Evolutionary conservation across 2,888 invertebrate species (phyloP).

Genomic region (Halictus ligatus): DNA sequence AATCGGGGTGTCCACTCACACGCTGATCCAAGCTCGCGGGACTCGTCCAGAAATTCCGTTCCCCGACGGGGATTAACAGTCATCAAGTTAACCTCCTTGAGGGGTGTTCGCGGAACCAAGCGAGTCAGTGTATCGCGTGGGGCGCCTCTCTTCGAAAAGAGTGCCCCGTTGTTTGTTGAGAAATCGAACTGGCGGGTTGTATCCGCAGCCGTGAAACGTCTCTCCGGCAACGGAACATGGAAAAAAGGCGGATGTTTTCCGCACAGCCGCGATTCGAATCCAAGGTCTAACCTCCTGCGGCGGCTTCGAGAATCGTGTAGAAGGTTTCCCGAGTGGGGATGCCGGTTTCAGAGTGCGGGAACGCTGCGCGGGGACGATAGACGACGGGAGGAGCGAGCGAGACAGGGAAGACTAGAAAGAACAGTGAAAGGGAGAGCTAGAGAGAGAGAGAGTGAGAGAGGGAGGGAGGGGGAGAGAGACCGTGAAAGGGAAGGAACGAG

Average conservation of each 20-base stretch:
- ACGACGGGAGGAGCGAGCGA: conserved; percentile 4
- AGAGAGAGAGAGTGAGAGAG: conserved; percentile 33
- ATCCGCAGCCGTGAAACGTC: conserved; percentile 41
- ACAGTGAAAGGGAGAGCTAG: conserved; percentile 16
- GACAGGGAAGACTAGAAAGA: background rate
- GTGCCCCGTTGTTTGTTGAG: conserved; percentile 5
- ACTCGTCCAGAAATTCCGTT: too few relatives aligned
- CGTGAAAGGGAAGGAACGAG: conserved; percentile 40
- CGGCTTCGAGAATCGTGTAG: conserved; percentile 66
- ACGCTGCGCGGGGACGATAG: background rate
- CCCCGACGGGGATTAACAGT: too few relatives aligned
- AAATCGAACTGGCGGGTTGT: background rate
- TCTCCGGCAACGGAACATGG: conserved; percentile 25
- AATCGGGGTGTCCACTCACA: too few relatives aligned
- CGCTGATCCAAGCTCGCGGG: too few relatives aligned
- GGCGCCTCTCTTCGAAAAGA: background rate
- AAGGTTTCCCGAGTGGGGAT: conserved; percentile 58
- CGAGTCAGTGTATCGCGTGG: too few relatives aligned
- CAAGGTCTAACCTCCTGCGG: conserved; percentile 69
- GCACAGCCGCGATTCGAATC: conserved; percentile 55
- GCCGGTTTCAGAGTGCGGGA: conserved; percentile 8
- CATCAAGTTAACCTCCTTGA: too few relatives aligned
- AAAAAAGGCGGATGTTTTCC: conserved; percentile 64
- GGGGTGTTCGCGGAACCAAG: too few relatives aligned
- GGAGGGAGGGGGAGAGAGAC: conserved; percentile 29